A percentile compares a stretch with the other conserved stretches of the same genome.
These are phyloP conservation scores for Apeira syringaria DNA, from an alignment of 2,888 invertebrate species.

Conservation along the genomic window DNA sequence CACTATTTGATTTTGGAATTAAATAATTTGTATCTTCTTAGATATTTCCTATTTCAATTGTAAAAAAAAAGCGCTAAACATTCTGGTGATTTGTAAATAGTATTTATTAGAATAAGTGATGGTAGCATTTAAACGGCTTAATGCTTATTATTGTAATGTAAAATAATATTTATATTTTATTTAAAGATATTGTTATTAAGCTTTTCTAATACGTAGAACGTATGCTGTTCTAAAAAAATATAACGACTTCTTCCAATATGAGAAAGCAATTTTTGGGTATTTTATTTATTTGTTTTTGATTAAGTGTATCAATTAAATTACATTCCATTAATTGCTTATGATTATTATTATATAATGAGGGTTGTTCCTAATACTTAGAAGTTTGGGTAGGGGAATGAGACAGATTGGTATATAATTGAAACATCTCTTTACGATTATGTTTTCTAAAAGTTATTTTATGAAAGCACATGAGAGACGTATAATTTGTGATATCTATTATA, in stretches of 20 bases:
- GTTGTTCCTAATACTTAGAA: constrained; percentile 70
- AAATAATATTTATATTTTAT: constrained; percentile 81
- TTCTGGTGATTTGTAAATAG: constrained; percentile 83
- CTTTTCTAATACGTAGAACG: constrained; percentile 70
- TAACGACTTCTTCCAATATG: constrained; percentile 23
- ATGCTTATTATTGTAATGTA: constrained; percentile 79
- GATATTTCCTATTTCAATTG: no score
- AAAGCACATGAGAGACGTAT: no score
- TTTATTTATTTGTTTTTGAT: constrained; percentile 51
- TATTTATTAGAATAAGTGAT: constrained; percentile 80
- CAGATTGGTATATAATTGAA: constrained; percentile 21
- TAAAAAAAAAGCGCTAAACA: constrained; percentile 49
- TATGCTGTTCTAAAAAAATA: constrained; percentile 47
- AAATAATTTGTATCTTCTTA: not conserved
- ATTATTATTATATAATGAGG: constrained; percentile 56
- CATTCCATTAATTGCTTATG: constrained; percentile 52
- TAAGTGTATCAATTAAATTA: constrained; percentile 40
- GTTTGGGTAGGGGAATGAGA: constrained; percentile 40
- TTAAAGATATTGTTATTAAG: constrained; percentile 74
- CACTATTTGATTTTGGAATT: constrained; percentile 13
- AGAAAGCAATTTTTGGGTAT: constrained; percentile 31
- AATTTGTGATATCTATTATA: no score
- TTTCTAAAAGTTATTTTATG: no score
- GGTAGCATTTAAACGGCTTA: constrained; percentile 76
- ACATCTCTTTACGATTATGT: constrained; percentile 9